Base-by-base conservation (phyloP, 2,113 vertebrate genomes). In the Amazona vittata region DNA sequence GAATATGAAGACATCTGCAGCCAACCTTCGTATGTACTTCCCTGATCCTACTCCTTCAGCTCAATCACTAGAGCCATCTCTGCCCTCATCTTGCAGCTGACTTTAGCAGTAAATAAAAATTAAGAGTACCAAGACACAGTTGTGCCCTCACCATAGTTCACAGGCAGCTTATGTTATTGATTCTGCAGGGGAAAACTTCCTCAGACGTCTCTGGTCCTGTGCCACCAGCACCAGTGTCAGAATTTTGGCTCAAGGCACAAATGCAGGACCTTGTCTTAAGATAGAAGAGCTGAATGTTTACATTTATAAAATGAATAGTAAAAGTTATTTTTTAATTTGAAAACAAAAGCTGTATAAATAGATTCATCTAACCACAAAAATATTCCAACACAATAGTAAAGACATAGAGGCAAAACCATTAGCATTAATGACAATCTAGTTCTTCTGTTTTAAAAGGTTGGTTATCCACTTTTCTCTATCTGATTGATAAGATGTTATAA, bases 401-500 rank as follows among this genome's bases (percentile, higher is more conserved):
- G 91, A 37, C 73, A 65, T 5, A 47, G 73, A 94, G 93, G 79
- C 82, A 93, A 80, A 91, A 90, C 75, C 71, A 96, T 91, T 97
- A 94, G 82, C 70, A 41, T 76, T 91, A 94, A 84, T 73, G 89
- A 84, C 92, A 96, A 5, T 64, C 75, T 89, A 52, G 73, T 84
- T 94, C 52, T 94, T 89, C 88, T 89, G 0, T 89, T 92, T 92
- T 91, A 67, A 88, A 94, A 92, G 65, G n/a, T 43, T 90, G 31
- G 69, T 83, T 92, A 93, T 95, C 71, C 91, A 81, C 55, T 86
- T 96, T 96, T 70, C 92, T 91, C 60, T 94, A 13, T 86, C 85
- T 96, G 95, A 96, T 95, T 94, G 85, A 96, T 93, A 97, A 94
- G 85, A 89, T 95, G 89, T 86, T 95, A 94, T 60, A 97, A 96